Evolutionary conservation across 2,888 invertebrate genomes (phyloP), one percentile per base, ranked within the genome.

Genomic region (Rhodophaea formosa): DNA sequence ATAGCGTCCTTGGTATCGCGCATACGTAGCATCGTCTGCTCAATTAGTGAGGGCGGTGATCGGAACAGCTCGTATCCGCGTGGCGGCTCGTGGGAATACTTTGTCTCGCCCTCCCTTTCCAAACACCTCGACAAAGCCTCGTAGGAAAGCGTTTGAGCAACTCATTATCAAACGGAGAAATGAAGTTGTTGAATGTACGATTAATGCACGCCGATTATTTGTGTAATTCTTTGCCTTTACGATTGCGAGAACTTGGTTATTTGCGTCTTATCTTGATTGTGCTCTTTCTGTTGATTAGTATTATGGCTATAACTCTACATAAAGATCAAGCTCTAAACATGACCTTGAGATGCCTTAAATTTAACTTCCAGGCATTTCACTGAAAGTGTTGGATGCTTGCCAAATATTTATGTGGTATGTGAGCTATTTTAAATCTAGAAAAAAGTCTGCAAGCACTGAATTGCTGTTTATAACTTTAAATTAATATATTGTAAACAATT

Each of bases 1-100:
- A 55, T 56, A 55, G 68, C 69, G 79, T 75, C 82, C 82, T 83
- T 82, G 81, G 76, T 69, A 68, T 70, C 63, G 71, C 70, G 47
- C 49, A 51, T 56, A 49, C 49, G 61, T 71, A 67, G 68, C 74
- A 75, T 78, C 76, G 71, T 80, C 77, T 77, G 72, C 70, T 80
- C 86, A 88, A 89, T 89, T 88, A 88, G 86, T 72, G 82, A 77
- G 80, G 73, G 81, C 87, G 82, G 84, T 77, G 87, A 84, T 87
- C 81, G 87, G 88, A 88, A 88, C 88, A 79, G 80, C 69, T 76
- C 81, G 82, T 82, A 84, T 84, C 82, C 75, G 80, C 80, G 80
- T 77, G 72, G 67, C 73, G 77, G 80, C 71, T 67, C 71, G 86
- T 87, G 86, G 86, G 86, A 88, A 88, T 82, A 71, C 75, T 77